These are phyloP conservation scores for Lepilemur septentrionalis DNA, from an alignment of 2,797 vertebrate species.

Conservation along the genomic window DNA sequence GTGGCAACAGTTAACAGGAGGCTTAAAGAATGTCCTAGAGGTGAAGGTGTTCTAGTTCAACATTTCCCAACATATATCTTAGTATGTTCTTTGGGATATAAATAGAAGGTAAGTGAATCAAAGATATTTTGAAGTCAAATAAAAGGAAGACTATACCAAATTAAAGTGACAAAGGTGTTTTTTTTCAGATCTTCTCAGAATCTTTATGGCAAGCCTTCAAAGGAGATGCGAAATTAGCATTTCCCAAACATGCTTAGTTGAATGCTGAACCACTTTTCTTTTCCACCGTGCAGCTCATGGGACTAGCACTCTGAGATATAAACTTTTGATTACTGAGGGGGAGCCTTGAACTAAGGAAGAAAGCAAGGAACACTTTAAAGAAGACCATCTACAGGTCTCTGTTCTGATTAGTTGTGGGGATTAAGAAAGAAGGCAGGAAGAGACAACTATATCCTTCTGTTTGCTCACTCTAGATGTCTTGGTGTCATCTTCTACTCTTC, in stretches of 20 bases:
- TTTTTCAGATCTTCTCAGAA: not conserved
- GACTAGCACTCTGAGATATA: not conserved
- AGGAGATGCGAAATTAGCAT: not conserved
- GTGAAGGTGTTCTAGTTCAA: not conserved
- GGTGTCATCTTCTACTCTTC: not conserved
- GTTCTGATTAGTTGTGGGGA: not conserved
- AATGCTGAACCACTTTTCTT: not conserved
- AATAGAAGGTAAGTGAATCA: not conserved
- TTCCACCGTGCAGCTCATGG: not conserved
- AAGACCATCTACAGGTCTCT: not conserved
- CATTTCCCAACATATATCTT: not conserved
- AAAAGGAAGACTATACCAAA: not conserved
- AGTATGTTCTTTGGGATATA: not conserved
- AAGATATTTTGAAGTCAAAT: not conserved
- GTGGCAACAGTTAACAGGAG: not conserved
- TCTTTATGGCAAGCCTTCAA: not conserved
- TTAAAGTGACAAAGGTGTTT: not conserved
- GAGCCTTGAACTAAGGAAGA: not conserved
- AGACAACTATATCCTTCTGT: not conserved
- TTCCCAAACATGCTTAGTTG: not conserved
- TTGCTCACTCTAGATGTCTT: fast-evolving
- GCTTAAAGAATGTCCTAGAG: not conserved
- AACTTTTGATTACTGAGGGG: not conserved
- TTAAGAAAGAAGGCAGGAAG: not conserved
- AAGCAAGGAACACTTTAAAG: not conserved